Percentiles rank a stretch among this genome's conserved stretches.
Evolutionary conservation across 2,113 vertebrate genomes (phyloP).

Genomic region (Mormoops blainvillei): DNA sequence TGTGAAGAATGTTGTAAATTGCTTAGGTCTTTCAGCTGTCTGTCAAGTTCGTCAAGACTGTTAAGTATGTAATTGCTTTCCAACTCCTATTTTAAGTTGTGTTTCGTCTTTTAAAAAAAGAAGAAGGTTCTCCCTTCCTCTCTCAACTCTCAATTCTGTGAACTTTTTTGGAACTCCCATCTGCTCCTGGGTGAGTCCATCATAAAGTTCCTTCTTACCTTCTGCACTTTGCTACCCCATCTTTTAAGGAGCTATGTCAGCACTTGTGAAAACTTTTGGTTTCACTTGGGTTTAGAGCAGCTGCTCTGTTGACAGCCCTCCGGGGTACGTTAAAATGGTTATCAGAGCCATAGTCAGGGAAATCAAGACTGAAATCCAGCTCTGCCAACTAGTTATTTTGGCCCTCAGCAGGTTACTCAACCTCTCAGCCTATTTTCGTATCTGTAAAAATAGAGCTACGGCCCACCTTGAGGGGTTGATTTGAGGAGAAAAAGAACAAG

Average conservation of each 20-base stretch:
- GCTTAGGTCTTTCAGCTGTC: conserved; percentile 46
- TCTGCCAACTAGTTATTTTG: background rate
- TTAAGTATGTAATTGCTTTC: conserved; percentile 10
- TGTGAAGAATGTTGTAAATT: conserved; percentile 45
- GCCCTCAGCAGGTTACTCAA: background rate
- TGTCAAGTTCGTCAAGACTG: conserved; percentile 32
- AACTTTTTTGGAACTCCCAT: background rate
- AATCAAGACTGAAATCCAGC: background rate
- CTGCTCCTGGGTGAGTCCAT: background rate
- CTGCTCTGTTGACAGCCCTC: background rate
- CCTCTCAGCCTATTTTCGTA: background rate
- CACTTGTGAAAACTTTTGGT: background rate
- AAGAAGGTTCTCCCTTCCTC: background rate
- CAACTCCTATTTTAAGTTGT: conserved; percentile 23
- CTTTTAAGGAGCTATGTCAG: background rate
- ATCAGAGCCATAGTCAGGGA: background rate
- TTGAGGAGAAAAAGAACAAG: background rate
- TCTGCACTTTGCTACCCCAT: background rate
- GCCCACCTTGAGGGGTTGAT: background rate
- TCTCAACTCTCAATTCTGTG: background rate
- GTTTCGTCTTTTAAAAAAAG: background rate
- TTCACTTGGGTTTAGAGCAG: background rate
- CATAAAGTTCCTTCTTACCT: background rate
- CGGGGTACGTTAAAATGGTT: background rate
- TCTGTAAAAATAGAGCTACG: background rate